A percentile compares a stretch with the other conserved stretches of the same genome.
These are phyloP conservation scores for Hucho hucho DNA, from an alignment of 2,113 vertebrate genomes.

Conservation along the genomic window DNA sequence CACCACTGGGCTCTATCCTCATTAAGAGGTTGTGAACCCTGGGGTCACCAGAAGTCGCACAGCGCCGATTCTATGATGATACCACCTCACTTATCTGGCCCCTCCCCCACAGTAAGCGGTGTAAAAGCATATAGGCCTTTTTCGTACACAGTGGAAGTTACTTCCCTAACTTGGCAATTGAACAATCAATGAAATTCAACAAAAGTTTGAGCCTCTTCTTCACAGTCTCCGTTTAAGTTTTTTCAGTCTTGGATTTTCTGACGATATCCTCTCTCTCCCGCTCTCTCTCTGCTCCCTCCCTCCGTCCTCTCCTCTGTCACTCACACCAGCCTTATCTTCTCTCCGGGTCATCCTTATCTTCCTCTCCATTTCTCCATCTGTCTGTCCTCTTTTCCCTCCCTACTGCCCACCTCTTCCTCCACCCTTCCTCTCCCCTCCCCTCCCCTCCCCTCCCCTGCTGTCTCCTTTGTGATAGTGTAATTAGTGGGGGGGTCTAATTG, in stretches of 20 bases:
- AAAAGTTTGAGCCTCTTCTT: background rate
- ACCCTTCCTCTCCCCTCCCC: background rate
- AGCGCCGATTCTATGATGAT: background rate
- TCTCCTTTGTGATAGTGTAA: conserved; percentile 9
- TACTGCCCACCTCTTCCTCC: background rate
- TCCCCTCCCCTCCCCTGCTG: background rate
- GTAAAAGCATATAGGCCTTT: no score
- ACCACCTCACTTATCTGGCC: background rate
- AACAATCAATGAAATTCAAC: no score
- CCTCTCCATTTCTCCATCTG: background rate
- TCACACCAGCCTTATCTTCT: background rate
- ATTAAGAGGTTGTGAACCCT: background rate
- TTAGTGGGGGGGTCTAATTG: conserved; percentile 3
- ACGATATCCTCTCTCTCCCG: background rate
- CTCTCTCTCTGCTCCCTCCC: background rate
- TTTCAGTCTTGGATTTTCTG: background rate
- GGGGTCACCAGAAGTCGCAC: background rate
- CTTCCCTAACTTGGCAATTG: background rate
- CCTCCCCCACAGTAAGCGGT: background rate
- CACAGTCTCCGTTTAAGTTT: background rate
- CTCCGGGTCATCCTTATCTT: background rate
- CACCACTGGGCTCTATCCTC: background rate
- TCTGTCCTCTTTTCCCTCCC: background rate
- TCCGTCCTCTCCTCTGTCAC: background rate
- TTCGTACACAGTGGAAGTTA: background rate